phyloP scores from a whole-genome alignment of 2,113 vertebrate species.

The Laticauda laticaudata region DNA sequence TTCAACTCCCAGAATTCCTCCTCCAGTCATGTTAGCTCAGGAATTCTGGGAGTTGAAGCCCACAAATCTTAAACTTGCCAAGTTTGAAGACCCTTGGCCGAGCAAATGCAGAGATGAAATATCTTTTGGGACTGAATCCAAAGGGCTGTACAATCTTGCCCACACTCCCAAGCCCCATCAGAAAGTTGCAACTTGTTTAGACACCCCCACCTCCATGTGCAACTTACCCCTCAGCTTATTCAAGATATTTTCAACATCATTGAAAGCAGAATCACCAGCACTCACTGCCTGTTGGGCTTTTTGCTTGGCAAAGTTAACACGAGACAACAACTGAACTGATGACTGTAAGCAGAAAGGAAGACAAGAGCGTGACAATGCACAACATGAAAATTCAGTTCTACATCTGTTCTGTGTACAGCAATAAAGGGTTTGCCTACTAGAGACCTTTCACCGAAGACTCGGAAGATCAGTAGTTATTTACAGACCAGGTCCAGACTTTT shows the following conservation, averaged over 20 bases:
- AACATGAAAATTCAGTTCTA: accelerated
- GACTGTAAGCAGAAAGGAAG: conserved; percentile 66
- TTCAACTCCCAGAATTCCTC: no score
- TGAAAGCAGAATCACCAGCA: conserved; percentile 75
- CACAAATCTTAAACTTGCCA: no score
- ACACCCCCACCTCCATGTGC: not conserved
- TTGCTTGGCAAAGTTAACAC: conserved; percentile 76
- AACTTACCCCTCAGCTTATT: conserved; percentile 80
- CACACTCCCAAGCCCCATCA: not conserved
- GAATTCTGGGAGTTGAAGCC: no score
- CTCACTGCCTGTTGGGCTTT: conserved; percentile 75
- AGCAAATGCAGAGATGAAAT: not conserved
- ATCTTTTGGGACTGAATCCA: not conserved
- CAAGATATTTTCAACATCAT: conserved; percentile 79
- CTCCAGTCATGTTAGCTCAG: no score
- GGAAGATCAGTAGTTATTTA: not conserved
- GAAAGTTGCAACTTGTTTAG: not conserved
- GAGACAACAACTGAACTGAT: conserved; percentile 72
- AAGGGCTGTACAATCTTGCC: not conserved
- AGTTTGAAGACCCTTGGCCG: no score
- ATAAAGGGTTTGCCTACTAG: not conserved
- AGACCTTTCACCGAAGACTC: not conserved
- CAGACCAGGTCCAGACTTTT: not conserved
- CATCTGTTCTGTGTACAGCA: not conserved
- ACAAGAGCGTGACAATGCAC: not conserved